Evolutionary conservation across 2,113 vertebrate species (phyloP).

Genomic region (Apaloderma vittatum): DNA sequence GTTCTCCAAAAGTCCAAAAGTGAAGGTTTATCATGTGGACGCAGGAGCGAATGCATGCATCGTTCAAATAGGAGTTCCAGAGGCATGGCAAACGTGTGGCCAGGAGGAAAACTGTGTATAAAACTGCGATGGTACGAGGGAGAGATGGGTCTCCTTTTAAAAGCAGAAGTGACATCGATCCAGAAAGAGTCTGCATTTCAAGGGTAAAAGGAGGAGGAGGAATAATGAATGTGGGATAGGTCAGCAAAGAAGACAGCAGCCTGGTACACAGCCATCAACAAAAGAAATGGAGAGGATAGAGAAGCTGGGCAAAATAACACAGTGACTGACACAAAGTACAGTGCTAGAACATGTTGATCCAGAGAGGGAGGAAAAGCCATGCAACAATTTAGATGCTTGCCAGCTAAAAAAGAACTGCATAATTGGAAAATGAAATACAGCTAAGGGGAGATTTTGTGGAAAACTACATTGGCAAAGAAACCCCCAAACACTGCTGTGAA

Average conservation of each 20-base stretch:
- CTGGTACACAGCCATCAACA: background rate
- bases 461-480: background rate
- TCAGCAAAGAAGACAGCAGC: background rate
- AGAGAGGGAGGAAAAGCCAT: background rate
- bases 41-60: background rate
- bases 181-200: background rate
- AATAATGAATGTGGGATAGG: background rate
- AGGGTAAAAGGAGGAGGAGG: background rate
- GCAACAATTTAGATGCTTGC: background rate
- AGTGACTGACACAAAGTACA: background rate
- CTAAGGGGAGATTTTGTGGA: background rate
- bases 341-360: rapidly evolving
- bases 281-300: background rate
- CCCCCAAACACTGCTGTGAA: background rate
- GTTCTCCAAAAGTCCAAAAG: background rate
- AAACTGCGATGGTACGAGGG: background rate
- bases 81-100: background rate
- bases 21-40: background rate
- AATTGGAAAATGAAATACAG: background rate
- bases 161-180: background rate
- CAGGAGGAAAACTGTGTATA: background rate
- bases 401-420: background rate
- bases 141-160: background rate
- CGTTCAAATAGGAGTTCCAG: background rate
- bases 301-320: background rate